Conservation (phyloP, 2,888 invertebrate genomes). For the Noctuana brunneofusca region DNA sequence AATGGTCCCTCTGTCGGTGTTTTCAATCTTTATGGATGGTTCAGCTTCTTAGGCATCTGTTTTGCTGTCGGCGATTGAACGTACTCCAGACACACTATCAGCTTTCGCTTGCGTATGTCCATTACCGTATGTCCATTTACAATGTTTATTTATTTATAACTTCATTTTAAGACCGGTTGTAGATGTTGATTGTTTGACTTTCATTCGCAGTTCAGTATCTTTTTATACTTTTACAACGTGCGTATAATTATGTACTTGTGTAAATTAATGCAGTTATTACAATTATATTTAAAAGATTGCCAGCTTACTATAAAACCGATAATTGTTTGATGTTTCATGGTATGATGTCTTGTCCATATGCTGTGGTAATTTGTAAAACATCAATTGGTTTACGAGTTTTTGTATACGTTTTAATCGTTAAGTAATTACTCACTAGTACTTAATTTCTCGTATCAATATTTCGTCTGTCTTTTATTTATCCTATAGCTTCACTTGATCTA, state of each 20-base stretch:
- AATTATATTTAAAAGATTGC: too few species aligned
- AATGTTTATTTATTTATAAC: neutral
- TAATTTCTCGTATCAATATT: too few species aligned
- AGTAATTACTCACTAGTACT: too few species aligned
- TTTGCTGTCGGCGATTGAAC: slow-evolving; percentile 28
- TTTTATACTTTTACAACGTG: too few species aligned
- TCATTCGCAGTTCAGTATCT: neutral
- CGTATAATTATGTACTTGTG: too few species aligned
- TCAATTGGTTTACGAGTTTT: too few species aligned
- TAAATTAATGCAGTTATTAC: too few species aligned
- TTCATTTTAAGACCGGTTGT: neutral
- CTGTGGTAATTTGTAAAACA: too few species aligned
- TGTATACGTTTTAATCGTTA: too few species aligned
- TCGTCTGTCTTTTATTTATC: neutral
- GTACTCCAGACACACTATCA: neutral
- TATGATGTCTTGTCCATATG: too few species aligned
- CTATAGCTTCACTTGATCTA: neutral
- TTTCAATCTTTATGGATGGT: slow-evolving; percentile 33
- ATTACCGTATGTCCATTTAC: neutral
- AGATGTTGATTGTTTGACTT: neutral
- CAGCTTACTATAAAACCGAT: too few species aligned
- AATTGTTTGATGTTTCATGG: too few species aligned
- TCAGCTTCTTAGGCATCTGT: slow-evolving; percentile 29
- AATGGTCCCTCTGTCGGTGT: slow-evolving; percentile 28
- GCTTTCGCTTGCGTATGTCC: slow-evolving; percentile 1